These are phyloP conservation scores for Tenthredo mesomela DNA, from an alignment of 2,888 invertebrate species.

Conservation along the genomic window DNA sequence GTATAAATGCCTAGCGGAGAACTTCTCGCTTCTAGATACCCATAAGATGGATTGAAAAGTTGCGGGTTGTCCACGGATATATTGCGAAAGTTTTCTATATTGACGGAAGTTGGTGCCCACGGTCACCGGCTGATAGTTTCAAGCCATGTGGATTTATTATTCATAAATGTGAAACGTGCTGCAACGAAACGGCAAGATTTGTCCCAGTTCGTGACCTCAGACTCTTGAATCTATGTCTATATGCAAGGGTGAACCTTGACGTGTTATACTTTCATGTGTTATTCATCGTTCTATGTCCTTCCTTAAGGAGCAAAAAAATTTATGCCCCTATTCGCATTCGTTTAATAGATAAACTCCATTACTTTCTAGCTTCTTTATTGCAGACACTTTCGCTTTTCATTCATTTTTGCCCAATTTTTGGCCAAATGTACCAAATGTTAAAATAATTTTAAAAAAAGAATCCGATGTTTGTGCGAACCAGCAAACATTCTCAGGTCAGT, in stretches of 20 bases:
- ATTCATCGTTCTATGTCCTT: conserved; percentile 23
- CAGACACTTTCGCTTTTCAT: background rate
- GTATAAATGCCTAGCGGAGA: conserved; percentile 7
- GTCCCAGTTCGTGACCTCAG: conserved; percentile 6
- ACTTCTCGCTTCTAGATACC: background rate
- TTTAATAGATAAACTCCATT: conserved; percentile 2
- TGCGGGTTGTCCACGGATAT: conserved; percentile 40
- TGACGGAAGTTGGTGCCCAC: conserved; percentile 25
- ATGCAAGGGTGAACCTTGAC: conserved; percentile 1
- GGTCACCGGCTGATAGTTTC: conserved; percentile 42
- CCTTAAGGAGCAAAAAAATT: conserved; percentile 4
- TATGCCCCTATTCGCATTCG: background rate
- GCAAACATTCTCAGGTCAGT: background rate
- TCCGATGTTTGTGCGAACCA: background rate
- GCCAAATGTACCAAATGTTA: background rate
- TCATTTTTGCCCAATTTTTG: background rate
- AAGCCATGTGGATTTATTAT: conserved; percentile 26
- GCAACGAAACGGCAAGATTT: conserved; percentile 31
- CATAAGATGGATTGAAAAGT: conserved; percentile 48
- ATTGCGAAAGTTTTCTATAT: conserved; percentile 46
- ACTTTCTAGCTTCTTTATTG: background rate
- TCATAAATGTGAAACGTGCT: conserved; percentile 42
- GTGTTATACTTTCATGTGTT: conserved; percentile 42
- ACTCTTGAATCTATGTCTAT: background rate
- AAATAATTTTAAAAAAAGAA: background rate